Evolutionary conservation across 1,140 invertebrate genomes (phyloP).

Genomic region (Diabrotica virgifera): DNA sequence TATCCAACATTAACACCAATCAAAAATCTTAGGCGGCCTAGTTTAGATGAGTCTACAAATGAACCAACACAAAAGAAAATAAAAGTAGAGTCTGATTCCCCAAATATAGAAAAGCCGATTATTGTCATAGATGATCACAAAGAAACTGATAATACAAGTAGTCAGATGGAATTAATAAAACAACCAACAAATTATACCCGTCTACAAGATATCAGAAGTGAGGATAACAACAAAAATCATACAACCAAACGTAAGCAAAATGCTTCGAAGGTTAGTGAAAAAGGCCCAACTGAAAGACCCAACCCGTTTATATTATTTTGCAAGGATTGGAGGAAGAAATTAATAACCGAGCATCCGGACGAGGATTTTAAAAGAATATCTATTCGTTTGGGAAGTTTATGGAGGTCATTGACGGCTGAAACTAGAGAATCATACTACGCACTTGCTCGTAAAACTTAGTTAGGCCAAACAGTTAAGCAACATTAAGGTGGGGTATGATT

Average conservation of each 20-base stretch:
- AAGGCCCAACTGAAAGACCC: slow-evolving; percentile 22
- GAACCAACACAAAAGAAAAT: slow-evolving; percentile 11
- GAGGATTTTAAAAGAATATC: slow-evolving; percentile 56
- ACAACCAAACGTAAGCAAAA: no score
- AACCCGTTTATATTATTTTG: slow-evolving; percentile 59
- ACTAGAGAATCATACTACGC: slow-evolving; percentile 51
- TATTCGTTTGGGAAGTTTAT: slow-evolving; percentile 52
- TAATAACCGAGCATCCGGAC: slow-evolving; percentile 50
- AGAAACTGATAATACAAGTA: background rate
- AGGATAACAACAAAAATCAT: background rate
- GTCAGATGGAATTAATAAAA: no score
- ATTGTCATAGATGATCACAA: background rate
- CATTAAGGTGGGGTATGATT: no score
- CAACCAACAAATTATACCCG: background rate
- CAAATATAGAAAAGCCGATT: background rate
- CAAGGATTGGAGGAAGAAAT: slow-evolving; percentile 51
- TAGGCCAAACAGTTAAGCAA: no score
- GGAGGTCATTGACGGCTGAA: slow-evolving; percentile 50
- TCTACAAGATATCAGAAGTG: background rate
- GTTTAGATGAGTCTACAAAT: background rate
- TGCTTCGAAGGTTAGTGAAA: background rate
- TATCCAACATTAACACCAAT: background rate
- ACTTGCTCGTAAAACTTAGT: slow-evolving; percentile 35
- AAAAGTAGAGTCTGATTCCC: background rate
- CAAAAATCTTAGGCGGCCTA: background rate